A percentile compares a stretch with the other conserved stretches of the same genome.
These are phyloP conservation scores for Zygothrica quintamaculata DNA, from an alignment of 2,888 invertebrate genomes.

Conservation along the genomic window DNA sequence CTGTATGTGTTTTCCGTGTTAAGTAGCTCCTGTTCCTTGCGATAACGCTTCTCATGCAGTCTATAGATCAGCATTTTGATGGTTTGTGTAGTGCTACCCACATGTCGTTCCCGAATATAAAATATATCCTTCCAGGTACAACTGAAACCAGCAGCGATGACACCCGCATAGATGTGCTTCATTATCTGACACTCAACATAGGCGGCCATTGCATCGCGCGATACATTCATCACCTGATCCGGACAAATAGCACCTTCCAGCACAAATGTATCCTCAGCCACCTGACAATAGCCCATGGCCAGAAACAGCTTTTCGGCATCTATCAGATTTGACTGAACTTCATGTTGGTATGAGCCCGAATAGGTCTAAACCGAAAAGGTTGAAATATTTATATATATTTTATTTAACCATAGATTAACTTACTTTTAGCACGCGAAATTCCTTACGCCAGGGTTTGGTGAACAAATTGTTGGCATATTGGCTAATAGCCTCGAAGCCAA, in stretches of 20 bases:
- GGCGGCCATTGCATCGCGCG: conserved; percentile 93
- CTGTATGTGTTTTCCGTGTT: conserved; percentile 66
- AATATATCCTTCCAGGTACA: conserved; percentile 89
- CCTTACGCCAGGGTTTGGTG: conserved; percentile 95
- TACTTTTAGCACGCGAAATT: conserved; percentile 92
- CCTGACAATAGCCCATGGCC: conserved; percentile 92
- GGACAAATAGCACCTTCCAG: conserved; percentile 92
- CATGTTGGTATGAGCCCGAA: conserved; percentile 94
- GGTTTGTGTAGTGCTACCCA: conserved; percentile 79
- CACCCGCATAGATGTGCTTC: conserved; percentile 89
- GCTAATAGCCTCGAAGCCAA: conserved; percentile 93
- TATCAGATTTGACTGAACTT: conserved; percentile 91
- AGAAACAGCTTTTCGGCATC: conserved; percentile 91
- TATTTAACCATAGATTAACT: conserved; percentile 24
- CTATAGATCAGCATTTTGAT: conserved; percentile 80
- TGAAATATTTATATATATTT: not conserved
- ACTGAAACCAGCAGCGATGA: conserved; percentile 86
- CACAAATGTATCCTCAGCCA: conserved; percentile 86
- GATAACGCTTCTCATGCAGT: conserved; percentile 78
- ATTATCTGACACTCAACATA: conserved; percentile 95
- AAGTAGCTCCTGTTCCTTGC: conserved; percentile 71
- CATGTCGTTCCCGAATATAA: conserved; percentile 82
- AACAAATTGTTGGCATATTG: conserved; percentile 94
- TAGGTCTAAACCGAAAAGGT: conserved; percentile 87
- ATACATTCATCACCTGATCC: conserved; percentile 91